phyloP scores from a whole-genome alignment of 2,888 invertebrate genomes.

The Tyria jacobaeae region DNA sequence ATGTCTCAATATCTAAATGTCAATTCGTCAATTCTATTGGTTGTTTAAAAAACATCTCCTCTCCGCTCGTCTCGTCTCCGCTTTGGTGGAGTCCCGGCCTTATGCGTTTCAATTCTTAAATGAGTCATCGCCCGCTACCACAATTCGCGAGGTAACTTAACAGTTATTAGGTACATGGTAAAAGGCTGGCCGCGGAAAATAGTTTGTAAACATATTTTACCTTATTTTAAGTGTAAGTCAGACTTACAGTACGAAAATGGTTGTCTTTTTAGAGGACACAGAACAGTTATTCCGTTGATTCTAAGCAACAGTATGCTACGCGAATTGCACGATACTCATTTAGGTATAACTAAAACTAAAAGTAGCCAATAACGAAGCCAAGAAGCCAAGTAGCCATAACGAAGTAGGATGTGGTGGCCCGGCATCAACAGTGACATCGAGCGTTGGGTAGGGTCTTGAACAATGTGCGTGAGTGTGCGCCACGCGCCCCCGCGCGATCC shows the following conservation, averaged over 20 bases:
- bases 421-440: neutral
- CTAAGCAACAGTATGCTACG: conserved; percentile 1
- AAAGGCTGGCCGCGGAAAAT: conserved; percentile 10
- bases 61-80: conserved; percentile 14
- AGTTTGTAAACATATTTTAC: neutral
- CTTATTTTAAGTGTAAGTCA: conserved; percentile 19
- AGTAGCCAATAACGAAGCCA: no score
- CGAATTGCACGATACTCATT: neutral
- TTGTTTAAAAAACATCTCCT: conserved; percentile 18
- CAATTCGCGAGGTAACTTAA: neutral
- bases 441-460: neutral
- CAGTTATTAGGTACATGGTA: neutral
- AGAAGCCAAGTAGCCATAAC: no score
- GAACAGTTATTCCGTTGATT: conserved; percentile 9
- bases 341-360: conserved; percentile 19
- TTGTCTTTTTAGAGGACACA: conserved; percentile 18
- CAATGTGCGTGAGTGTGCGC: neutral
- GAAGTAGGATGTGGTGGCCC: conserved; percentile 20
- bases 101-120: neutral
- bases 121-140: neutral
- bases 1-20: conserved; percentile 37
- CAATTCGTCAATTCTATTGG: conserved; percentile 25
- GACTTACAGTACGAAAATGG: neutral
- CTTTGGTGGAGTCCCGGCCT: conserved; percentile 19
- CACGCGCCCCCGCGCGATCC: conserved; percentile 13